A percentile compares a stretch with the other conserved stretches of the same genome.
Evolutionary conservation across 2,888 invertebrate genomes (phyloP).

Genomic region (Amphimallon solstitiale): DNA sequence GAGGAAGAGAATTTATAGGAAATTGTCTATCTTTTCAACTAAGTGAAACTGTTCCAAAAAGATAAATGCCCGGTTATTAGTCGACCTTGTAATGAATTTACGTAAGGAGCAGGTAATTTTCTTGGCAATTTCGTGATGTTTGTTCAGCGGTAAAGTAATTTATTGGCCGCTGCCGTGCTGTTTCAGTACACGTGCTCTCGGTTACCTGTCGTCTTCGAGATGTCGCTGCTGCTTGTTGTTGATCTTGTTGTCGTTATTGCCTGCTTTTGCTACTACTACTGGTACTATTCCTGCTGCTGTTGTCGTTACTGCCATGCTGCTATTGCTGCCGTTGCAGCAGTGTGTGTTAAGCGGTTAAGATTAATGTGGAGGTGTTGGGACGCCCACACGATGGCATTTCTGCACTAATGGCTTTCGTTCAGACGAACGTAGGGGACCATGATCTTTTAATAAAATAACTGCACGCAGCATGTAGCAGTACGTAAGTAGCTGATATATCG

Average conservation of each 20-base stretch:
- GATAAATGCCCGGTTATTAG: slow-evolving; percentile 60
- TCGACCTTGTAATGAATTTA: slow-evolving; percentile 59
- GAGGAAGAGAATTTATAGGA: no score
- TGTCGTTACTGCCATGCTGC: not conserved
- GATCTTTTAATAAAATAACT: slow-evolving; percentile 43
- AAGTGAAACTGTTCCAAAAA: slow-evolving; percentile 36
- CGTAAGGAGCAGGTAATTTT: slow-evolving; percentile 61
- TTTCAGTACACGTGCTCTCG: slow-evolving; percentile 22
- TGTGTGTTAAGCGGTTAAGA: slow-evolving; percentile 36
- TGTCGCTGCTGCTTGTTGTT: slow-evolving; percentile 4
- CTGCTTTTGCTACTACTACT: no score
- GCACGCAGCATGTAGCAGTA: slow-evolving; percentile 37
- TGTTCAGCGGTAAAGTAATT: slow-evolving; percentile 57
- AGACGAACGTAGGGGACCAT: slow-evolving; percentile 28
- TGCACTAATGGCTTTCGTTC: slow-evolving; percentile 46
- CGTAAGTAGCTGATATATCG: slow-evolving; percentile 15
- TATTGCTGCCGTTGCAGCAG: slow-evolving; percentile 13
- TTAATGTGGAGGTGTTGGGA: slow-evolving; percentile 47
- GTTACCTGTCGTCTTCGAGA: slow-evolving; percentile 34
- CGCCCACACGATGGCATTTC: slow-evolving; percentile 46
- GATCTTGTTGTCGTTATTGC: not conserved
- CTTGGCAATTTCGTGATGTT: slow-evolving; percentile 61
- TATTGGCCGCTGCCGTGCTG: slow-evolving; percentile 47
- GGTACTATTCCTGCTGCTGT: no score
- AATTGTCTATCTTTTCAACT: not conserved